Evolutionary conservation across 64 coral and sea anemone genomes (phyloP), one percentile per base, ranked within the genome.

Genomic region (Dendronephthya gigantea): DNA sequence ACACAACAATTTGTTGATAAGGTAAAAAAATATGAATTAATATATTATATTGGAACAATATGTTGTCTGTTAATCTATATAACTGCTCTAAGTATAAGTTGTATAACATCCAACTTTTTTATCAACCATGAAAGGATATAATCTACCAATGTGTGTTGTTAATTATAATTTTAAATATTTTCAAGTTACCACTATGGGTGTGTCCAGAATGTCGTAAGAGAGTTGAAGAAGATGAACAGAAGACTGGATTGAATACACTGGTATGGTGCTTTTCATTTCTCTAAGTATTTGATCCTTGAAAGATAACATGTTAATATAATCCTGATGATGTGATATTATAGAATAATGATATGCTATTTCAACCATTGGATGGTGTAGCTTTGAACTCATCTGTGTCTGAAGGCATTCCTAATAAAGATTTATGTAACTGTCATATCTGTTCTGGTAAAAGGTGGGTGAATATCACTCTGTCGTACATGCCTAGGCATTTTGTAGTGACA

Each of bases 191-290:
- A 16, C 36, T 79, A 4, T 79, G 72, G 72, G 72, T 79, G 15
- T 79, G 72, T 79, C 72, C 72, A 15, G 72, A 79, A 8, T 79
- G 72, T 79, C 72, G 72, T 7, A 79, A 79, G 72, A 79, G 37
- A 79, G 72, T 79, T 79, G 72, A 79, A 29, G 72, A 79, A 33
- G 72, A 79, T 35, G 72, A 79, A 79, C 25, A 19, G 16, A 79
- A 79, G 17, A 33, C 72, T 79, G 72, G 72, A 34, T 35, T 79
- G 36, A 19, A 79, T 28, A 36, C 72, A 79, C 15, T 35, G 34
- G 72, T 79, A 79, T 33, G 72, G 36, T 19, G 15, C n/a, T 2
- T 79, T 79, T 35, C 2, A 16, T 4, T 29, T 17, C 72, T 79
- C 2, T n/a, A 76, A 28, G 9, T 15, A 35, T 79, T 79, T 79